Evolutionary conservation across 30 jellyfish, hydroid and myxozoan genomes (phyloP).

Genomic region (Clytia hemisphaerica): DNA sequence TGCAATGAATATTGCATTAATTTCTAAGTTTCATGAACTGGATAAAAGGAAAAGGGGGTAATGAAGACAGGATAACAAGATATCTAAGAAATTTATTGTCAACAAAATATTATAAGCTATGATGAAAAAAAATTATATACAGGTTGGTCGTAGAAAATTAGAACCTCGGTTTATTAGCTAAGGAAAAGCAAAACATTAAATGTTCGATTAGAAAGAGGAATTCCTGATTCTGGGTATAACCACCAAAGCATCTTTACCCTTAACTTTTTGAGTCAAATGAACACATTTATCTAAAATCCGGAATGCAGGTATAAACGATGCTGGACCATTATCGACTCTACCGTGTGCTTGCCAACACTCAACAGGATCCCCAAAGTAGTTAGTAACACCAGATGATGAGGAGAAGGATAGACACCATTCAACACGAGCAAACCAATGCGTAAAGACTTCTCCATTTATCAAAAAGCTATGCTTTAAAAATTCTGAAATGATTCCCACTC

Average conservation of each 20-base stretch:
- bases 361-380: not conserved
- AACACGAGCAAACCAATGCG: not conserved
- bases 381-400: not conserved
- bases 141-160: too few relatives aligned
- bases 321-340: not conserved
- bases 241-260: not conserved
- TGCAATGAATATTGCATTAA: too few relatives aligned
- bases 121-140: too few relatives aligned
- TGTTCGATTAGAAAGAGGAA: too few relatives aligned
- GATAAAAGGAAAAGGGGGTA: too few relatives aligned
- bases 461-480: not conserved
- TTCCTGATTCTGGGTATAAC: too few relatives aligned
- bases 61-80: too few relatives aligned
- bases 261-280: not conserved
- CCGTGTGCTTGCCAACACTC: not conserved
- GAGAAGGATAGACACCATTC: not conserved
- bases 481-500: not conserved
- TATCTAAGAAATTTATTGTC: too few relatives aligned
- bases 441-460: not conserved
- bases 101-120: too few relatives aligned
- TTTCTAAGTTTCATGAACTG: too few relatives aligned
- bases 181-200: too few relatives aligned
- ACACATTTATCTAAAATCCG: not conserved
- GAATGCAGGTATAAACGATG: not conserved
- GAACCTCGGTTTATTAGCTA: too few relatives aligned